phyloP scores from a whole-genome alignment of 2,888 invertebrate species.

The Nemotelus nigrinus region DNA sequence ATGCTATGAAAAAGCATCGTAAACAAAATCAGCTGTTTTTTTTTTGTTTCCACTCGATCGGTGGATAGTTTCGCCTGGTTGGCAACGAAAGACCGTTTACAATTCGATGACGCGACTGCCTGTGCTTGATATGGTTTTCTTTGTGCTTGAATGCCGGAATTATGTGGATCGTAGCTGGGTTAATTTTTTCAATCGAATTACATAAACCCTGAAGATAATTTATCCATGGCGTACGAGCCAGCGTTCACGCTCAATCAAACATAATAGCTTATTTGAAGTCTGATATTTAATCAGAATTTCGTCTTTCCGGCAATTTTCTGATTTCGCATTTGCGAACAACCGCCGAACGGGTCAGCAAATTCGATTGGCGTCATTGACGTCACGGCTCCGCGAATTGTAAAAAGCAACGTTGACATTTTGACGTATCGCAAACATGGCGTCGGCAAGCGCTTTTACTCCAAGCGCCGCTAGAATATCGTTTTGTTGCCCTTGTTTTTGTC shows the following conservation, averaged over 20 bases:
- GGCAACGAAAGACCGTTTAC: not conserved
- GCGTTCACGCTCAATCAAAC: not conserved
- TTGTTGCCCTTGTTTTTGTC: not conserved
- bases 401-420: not conserved
- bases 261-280: not conserved
- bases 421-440: not conserved
- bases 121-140: not conserved
- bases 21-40: conserved; percentile 29
- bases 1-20: not conserved
- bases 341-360: too few species aligned
- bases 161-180: not conserved
- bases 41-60: not conserved
- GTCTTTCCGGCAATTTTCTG: not conserved
- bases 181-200: not conserved
- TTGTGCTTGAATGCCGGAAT: not conserved
- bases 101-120: not conserved
- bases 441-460: not conserved
- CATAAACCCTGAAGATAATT: not conserved
- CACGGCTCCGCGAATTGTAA: not conserved
- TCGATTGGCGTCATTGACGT: not conserved
- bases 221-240: not conserved
- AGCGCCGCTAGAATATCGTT: not conserved
- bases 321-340: not conserved
- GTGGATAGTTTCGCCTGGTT: not conserved
- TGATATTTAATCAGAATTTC: not conserved